Conservation (phyloP, 2,797 vertebrate genomes). For the Ptychobarbus kaznakovi region DNA sequence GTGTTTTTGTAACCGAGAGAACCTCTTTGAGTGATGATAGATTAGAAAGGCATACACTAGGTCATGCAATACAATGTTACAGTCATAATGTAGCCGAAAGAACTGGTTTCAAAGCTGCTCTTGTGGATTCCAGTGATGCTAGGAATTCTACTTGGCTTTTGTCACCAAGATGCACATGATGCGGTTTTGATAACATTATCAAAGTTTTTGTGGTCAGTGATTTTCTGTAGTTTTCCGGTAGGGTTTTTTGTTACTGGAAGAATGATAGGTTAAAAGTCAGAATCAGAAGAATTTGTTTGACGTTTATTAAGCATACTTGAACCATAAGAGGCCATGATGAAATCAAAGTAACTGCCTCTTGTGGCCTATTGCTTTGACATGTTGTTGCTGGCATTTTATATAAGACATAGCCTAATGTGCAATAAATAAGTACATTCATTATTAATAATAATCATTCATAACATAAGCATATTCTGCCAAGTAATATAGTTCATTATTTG, state of each 20-base stretch:
- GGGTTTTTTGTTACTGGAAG: not conserved
- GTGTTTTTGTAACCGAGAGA: not conserved
- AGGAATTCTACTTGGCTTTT: conserved; percentile 12
- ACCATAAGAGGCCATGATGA: not conserved
- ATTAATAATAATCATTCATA: not conserved
- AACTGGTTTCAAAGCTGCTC: not conserved
- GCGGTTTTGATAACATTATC: conserved; percentile 30
- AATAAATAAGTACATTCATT: not conserved
- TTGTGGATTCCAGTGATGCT: conserved; percentile 15
- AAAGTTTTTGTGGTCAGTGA: not conserved
- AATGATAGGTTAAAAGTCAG: not conserved
- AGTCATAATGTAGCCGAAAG: not conserved
- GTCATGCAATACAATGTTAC: not conserved
- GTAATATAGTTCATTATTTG: not conserved
- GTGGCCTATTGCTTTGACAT: not conserved
- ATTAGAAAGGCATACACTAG: not conserved
- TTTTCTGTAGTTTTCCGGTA: not conserved
- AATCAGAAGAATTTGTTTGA: not conserved
- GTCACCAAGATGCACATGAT: not conserved
- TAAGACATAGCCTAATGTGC: not conserved
- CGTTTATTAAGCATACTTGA: not conserved
- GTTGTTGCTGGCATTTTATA: not conserved
- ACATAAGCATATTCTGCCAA: not conserved
- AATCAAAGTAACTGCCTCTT: not conserved
- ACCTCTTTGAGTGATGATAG: not conserved